Evolutionary conservation across 1,140 invertebrate genomes (phyloP).

Genomic region (Cydia fagiglandana): DNA sequence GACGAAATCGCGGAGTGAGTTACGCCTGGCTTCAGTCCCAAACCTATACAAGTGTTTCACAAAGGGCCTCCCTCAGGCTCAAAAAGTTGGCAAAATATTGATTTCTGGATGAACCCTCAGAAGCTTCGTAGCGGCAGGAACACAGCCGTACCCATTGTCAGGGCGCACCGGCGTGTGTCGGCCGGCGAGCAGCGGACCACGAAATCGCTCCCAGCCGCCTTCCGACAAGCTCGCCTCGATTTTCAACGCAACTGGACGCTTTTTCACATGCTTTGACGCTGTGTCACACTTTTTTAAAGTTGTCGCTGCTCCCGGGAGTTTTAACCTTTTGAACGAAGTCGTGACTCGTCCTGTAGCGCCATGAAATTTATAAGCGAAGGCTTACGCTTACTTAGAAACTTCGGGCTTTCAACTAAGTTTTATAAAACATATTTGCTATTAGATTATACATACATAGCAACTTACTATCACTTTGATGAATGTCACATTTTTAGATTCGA

Average conservation of each 20-base stretch:
- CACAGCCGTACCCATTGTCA: background rate
- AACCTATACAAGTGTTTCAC: no score
- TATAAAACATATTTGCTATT: no score
- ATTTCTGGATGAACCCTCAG: background rate
- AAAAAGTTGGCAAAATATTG: no score
- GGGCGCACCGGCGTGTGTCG: slow-evolving; percentile 1
- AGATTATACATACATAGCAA: no score
- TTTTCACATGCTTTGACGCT: background rate
- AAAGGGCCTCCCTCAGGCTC: no score
- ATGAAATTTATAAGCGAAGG: no score
- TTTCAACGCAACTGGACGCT: background rate
- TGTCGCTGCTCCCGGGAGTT: background rate
- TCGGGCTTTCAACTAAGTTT: background rate
- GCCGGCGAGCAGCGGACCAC: slow-evolving; percentile 1
- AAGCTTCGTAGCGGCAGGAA: background rate
- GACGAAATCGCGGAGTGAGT: no score
- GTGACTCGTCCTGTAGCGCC: background rate
- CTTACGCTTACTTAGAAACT: background rate
- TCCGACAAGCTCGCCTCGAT: slow-evolving; percentile 4
- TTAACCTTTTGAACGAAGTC: background rate
- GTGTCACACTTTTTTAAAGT: background rate
- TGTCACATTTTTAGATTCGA: no score
- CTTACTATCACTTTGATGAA: no score
- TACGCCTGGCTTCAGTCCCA: no score
- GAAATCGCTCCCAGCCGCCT: slow-evolving; percentile 1